Evolutionary conservation across 2,888 invertebrate genomes (phyloP).

Genomic region (Rhamnusium bicolor): DNA sequence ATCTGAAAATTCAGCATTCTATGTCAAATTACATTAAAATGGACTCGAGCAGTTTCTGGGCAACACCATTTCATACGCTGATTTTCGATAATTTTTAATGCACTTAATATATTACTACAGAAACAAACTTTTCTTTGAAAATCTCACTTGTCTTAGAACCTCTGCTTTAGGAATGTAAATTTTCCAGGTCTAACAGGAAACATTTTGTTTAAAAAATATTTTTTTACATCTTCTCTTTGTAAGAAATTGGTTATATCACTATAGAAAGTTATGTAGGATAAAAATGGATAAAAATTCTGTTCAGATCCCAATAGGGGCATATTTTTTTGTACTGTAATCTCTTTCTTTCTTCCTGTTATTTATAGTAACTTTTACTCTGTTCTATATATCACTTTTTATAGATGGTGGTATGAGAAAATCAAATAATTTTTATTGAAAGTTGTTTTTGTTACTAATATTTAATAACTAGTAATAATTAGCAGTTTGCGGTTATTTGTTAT

Average conservation of each 20-base stretch:
- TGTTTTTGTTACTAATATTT: neutral
- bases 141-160: no score
- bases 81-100: no score
- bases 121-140: no score
- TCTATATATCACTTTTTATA: neutral
- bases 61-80: no score
- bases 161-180: no score
- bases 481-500: no score
- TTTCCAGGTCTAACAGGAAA: neutral
- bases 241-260: neutral
- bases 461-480: neutral
- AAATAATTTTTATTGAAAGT: neutral
- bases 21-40: no score
- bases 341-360: constrained; percentile 16
- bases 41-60: no score
- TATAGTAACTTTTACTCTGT: constrained; percentile 17
- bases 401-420: neutral
- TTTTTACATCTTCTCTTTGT: neutral
- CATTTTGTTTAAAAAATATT: neutral
- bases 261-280: neutral
- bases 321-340: constrained; percentile 24
- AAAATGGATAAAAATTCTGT: constrained; percentile 25
- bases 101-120: no score
- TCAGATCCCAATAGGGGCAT: constrained; percentile 24
- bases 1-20: no score